Evolutionary conservation across 2,888 invertebrate species (phyloP).

Genomic region (Aromia moschata): DNA sequence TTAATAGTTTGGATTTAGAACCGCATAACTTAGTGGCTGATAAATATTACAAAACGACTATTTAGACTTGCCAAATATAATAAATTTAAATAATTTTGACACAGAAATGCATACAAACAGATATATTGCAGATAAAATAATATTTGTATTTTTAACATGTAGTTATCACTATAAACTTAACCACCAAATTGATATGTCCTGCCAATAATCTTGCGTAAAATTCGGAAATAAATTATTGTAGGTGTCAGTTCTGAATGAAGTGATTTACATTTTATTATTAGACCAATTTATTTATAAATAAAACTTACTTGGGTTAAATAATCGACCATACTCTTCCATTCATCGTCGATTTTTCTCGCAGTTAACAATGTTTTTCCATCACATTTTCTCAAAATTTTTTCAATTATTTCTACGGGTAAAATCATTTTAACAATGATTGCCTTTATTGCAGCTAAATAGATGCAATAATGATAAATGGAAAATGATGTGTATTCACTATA

Average conservation of each 20-base stretch:
- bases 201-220: slow-evolving; percentile 16
- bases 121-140: too few relatives aligned
- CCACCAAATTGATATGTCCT: slow-evolving; percentile 6
- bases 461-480: slow-evolving; percentile 5
- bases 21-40: not conserved
- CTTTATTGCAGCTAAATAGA: not conserved
- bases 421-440: slow-evolving; percentile 41
- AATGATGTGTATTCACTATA: not conserved
- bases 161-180: too few relatives aligned
- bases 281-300: slow-evolving; percentile 14
- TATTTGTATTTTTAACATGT: too few relatives aligned
- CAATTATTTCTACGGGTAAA: slow-evolving; percentile 59
- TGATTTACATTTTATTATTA: slow-evolving; percentile 23
- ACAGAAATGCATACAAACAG: not conserved
- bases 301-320: slow-evolving; percentile 55
- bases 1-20: not conserved
- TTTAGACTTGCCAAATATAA: slow-evolving; percentile 9
- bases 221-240: slow-evolving; percentile 24
- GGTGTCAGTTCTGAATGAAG: slow-evolving; percentile 22
- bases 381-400: slow-evolving; percentile 56
- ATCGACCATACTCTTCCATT: slow-evolving; percentile 53
- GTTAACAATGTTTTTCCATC: slow-evolving; percentile 58
- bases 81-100: not conserved
- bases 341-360: slow-evolving; percentile 51
- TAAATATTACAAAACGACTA: not conserved